A percentile compares a stretch with the other conserved stretches of the same genome.
Conservation (phyloP, 2,797 vertebrate species). For the Amazonetta brasiliensis region DNA sequence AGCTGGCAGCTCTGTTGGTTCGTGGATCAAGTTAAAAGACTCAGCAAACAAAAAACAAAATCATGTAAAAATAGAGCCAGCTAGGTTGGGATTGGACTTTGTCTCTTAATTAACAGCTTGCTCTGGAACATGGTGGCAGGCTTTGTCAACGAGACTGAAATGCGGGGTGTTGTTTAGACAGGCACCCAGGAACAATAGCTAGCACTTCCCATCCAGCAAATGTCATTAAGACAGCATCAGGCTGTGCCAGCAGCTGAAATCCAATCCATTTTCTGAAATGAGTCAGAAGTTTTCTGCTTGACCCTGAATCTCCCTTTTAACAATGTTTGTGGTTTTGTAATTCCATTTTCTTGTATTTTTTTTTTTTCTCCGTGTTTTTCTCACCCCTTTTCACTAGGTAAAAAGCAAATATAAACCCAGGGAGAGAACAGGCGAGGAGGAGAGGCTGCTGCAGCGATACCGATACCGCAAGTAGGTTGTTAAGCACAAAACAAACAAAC, state of each 20-base stretch:
- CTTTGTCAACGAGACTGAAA: neutral
- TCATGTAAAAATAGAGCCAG: constrained; percentile 24
- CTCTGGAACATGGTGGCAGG: constrained; percentile 4
- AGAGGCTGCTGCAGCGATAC: rapidly evolving
- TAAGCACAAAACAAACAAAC: neutral
- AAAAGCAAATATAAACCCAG: neutral
- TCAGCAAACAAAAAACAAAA: constrained; percentile 43
- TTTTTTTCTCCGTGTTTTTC: neutral
- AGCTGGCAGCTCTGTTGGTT: constrained; percentile 21
- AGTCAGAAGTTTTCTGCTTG: neutral
- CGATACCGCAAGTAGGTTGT: rapidly evolving
- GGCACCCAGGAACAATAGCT: constrained; percentile 29
- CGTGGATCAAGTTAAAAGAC: neutral
- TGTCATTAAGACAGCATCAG: neutral
- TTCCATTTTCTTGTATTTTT: neutral
- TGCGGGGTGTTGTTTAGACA: constrained; percentile 33
- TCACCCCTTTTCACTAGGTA: neutral
- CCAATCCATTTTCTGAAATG: neutral
- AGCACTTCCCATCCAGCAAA: constrained; percentile 1
- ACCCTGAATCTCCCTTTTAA: neutral
- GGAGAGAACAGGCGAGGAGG: neutral
- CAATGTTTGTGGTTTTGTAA: neutral
- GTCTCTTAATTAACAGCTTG: constrained; percentile 55
- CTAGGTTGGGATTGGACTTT: constrained; percentile 43
- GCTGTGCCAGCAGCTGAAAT: neutral